Base-by-base conservation (phyloP, 2,113 vertebrate species). In the Carettochelys insculpta region DNA sequence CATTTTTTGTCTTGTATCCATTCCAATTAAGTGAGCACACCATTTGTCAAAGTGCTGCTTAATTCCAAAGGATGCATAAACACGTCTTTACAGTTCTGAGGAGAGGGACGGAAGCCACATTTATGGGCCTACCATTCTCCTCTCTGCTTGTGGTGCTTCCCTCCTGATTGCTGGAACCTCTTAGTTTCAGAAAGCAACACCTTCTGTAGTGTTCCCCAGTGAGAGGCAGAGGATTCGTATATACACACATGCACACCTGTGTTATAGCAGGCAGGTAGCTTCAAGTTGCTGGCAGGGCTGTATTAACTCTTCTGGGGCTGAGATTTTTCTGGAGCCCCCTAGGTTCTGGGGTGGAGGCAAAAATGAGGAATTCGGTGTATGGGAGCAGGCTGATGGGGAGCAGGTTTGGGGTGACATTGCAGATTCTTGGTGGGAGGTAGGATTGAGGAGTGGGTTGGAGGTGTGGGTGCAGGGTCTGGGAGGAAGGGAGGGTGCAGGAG, bases 201-300 rank as follows among this genome's bases (percentile, higher is more conserved):
- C 1, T 75, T 3, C 25, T 20, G 34, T 0, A 0, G 45, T 56
- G 9, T 7, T 81, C 5, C 65, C 80, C 0, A 0, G 22, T 73
- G 29, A 56, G 71, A 68, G 71, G 1, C 0, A 34, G 29, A 81
- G 48, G 47, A 81, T 4, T 65, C 13, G 5, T 16, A 25, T 19
- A 11, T 20, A 8, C 5, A 0, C 3, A 13, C 50, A 56, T n/a
- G n/a, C 27, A 56, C 29, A 31, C 29, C 29, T 58, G 2, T 61
- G 58, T 17, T 61, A 34, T 61, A 61, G 34, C 61, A 65, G 34
- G n/a, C 61, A 56, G 65, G 14, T 7, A 56, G 17, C 31, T 82
- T 45, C 19, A 45, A 25, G 14, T 41, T 71, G 29, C 13, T 79
- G 13, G 4, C 14, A 14, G 48, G 11, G 11, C 11, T 50, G 48